A percentile compares a stretch with the other conserved stretches of the same genome.
These are phyloP conservation scores for Aphidius ervi DNA, from an alignment of 1,140 invertebrate genomes.

Conservation along the genomic window DNA sequence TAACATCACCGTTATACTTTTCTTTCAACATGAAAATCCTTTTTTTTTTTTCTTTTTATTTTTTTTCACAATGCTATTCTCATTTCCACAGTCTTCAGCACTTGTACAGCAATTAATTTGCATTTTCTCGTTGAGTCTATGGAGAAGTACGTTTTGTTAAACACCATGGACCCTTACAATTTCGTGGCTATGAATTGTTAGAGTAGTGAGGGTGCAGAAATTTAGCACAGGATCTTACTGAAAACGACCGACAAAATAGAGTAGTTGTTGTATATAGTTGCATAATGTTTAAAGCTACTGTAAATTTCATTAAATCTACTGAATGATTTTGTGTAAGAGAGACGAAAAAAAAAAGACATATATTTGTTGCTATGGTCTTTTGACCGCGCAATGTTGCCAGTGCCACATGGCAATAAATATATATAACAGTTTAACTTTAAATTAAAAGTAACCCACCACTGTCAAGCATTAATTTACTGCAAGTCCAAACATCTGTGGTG, in stretches of 20 bases:
- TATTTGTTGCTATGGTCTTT: neutral
- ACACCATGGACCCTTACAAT: slow-evolving; percentile 21
- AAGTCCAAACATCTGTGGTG: no score
- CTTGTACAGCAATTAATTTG: slow-evolving; percentile 35
- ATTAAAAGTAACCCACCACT: no score
- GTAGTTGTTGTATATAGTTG: neutral
- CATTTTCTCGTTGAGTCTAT: slow-evolving; percentile 27
- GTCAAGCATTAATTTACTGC: no score
- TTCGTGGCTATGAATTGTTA: neutral
- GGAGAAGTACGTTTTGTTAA: slow-evolving; percentile 34
- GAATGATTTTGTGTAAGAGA: neutral
- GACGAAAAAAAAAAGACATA: neutral
- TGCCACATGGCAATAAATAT: no score
- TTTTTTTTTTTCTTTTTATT: slow-evolving; percentile 8
- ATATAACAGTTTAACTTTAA: no score
- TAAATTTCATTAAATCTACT: slow-evolving; percentile 8
- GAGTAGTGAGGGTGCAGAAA: no score
- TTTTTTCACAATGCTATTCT: slow-evolving; percentile 15
- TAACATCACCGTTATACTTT: neutral
- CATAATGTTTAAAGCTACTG: neutral
- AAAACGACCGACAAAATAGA: no score
- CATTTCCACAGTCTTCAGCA: slow-evolving; percentile 18
- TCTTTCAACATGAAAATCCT: neutral
- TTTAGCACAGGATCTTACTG: no score
- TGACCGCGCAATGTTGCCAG: no score